Conservation (phyloP, 2,113 vertebrate genomes). For the Microcebus tavaratra region DNA sequence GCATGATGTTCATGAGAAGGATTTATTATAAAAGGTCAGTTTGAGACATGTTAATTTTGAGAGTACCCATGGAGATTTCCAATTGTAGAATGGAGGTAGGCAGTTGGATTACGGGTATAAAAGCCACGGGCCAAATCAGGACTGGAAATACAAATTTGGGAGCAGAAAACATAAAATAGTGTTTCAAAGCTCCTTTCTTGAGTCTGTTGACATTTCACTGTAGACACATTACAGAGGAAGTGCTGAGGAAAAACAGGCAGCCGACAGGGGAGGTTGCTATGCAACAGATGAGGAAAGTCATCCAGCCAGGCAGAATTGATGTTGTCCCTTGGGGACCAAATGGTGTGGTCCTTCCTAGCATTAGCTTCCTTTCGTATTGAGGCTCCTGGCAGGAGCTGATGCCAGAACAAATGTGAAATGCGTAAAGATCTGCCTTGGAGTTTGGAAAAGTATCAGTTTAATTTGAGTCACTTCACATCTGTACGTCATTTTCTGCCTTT, state of each 20-base stretch:
- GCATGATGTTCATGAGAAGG: not conserved
- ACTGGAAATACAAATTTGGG: not conserved
- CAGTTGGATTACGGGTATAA: not conserved
- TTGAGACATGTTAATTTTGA: not conserved
- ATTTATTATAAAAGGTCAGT: not conserved
- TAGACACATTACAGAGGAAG: slow-evolving; percentile 60
- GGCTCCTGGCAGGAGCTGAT: slow-evolving; percentile 38
- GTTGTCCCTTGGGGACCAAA: slow-evolving; percentile 66
- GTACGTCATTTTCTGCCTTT: slow-evolving; percentile 23
- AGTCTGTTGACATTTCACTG: not conserved
- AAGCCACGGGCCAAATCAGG: not conserved
- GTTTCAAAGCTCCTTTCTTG: not conserved
- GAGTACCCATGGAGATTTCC: not conserved
- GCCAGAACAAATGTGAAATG: slow-evolving; percentile 44
- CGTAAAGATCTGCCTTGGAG: slow-evolving; percentile 17
- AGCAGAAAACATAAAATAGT: slow-evolving; percentile 1
- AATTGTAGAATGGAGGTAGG: not conserved
- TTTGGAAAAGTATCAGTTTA: slow-evolving; percentile 14
- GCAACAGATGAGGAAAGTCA: slow-evolving; percentile 77
- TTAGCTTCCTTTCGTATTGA: slow-evolving; percentile 50
- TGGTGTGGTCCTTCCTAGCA: slow-evolving; percentile 48
- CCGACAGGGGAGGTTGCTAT: slow-evolving; percentile 76
- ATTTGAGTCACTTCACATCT: slow-evolving; percentile 16
- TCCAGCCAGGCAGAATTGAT: slow-evolving; percentile 71
- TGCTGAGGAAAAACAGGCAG: slow-evolving; percentile 75